phyloP scores from a whole-genome alignment of 2,888 invertebrate species.

The Cyrtodaria siliqua region DNA sequence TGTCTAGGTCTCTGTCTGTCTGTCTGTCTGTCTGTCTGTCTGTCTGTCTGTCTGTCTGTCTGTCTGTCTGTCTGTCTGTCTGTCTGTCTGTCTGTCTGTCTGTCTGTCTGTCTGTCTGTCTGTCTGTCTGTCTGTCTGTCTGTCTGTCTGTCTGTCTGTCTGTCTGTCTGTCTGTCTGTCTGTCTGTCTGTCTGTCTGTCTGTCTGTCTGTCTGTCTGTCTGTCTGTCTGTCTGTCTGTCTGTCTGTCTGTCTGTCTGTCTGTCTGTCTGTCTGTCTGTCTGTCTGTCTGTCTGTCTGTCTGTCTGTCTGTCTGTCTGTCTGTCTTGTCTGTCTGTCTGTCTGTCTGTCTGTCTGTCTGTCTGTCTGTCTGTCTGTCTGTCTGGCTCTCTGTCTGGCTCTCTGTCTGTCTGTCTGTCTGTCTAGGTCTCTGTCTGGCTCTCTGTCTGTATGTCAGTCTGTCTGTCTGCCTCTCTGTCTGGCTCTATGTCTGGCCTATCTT shows the following conservation, averaged over 20 bases:
- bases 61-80: constrained; percentile 3
- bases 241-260: neutral
- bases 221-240: constrained; percentile 1
- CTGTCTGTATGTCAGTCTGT: too few relatives aligned
- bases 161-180: too few relatives aligned
- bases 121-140: neutral
- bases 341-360: neutral
- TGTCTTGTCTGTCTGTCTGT: too few relatives aligned
- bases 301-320: too few relatives aligned
- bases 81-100: constrained; percentile 3
- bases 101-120: constrained; percentile 1
- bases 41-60: constrained; percentile 3
- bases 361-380: constrained; percentile 1
- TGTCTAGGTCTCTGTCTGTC: too few relatives aligned
- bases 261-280: constrained; percentile 1
- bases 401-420: too few relatives aligned
- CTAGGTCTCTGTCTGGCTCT: too few relatives aligned
- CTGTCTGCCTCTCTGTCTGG: too few relatives aligned
- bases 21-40: constrained; percentile 3
- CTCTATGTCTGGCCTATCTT: too few relatives aligned
- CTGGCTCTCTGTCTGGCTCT: too few relatives aligned
- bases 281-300: constrained; percentile 1
- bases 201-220: neutral
- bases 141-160: neutral
- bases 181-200: neutral